Percentiles rank a stretch among this genome's conserved stretches.
These are phyloP conservation scores for Schizopygopsis malacanthus DNA, from an alignment of 2,797 vertebrate species.

Conservation along the genomic window DNA sequence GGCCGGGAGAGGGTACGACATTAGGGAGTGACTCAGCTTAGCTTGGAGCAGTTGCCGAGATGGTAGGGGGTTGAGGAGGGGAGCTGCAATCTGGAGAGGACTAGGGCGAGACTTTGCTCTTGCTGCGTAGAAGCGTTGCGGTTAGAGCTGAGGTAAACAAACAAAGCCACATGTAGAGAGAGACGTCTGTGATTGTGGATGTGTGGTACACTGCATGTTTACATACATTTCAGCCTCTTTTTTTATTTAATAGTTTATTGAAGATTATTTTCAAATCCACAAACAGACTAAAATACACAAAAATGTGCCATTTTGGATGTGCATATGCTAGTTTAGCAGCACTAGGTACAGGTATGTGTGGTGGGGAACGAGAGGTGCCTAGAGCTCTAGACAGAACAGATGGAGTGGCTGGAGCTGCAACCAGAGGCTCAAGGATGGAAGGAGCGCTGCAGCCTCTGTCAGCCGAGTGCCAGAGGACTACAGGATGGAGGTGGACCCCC, in stretches of 20 bases:
- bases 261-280: background rate
- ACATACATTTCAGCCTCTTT: background rate
- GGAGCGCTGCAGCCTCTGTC: slow-evolving; percentile 26
- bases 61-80: slow-evolving; percentile 30
- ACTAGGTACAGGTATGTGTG: slow-evolving; percentile 21
- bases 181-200: slow-evolving; percentile 26
- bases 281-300: background rate
- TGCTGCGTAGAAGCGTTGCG: slow-evolving; percentile 41
- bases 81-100: slow-evolving; percentile 40
- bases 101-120: slow-evolving; percentile 47
- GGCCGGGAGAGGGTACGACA: slow-evolving; percentile 18
- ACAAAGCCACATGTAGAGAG: slow-evolving; percentile 55
- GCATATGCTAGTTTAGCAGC: background rate
- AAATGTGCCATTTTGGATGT: background rate
- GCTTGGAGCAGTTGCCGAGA: slow-evolving; percentile 25
- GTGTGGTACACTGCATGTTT: background rate
- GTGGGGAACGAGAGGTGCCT: slow-evolving; percentile 29
- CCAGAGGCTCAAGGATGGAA: slow-evolving; percentile 46
- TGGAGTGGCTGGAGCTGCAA: slow-evolving; percentile 46
- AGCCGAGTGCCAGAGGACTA: background rate
- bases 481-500: slow-evolving; percentile 11
- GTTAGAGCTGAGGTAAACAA: slow-evolving; percentile 57
- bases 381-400: slow-evolving; percentile 51
- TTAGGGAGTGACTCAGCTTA: slow-evolving; percentile 44
- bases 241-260: background rate